Conservation (phyloP, 2,113 vertebrate genomes). For the Phylloscopus whistleri region DNA sequence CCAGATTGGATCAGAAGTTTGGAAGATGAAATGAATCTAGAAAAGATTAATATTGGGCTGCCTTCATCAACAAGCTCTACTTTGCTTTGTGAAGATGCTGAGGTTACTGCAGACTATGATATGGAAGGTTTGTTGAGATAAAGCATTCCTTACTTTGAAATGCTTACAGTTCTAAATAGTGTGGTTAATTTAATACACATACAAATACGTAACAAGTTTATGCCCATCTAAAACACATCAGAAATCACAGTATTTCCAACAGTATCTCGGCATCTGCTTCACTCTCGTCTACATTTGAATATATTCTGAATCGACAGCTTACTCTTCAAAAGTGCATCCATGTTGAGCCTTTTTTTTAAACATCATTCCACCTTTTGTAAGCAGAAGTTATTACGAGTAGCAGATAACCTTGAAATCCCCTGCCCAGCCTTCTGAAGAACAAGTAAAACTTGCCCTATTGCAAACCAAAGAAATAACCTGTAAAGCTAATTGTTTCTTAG, state of each 20-base stretch:
- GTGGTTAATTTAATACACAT: neutral
- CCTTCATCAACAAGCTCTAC: conserved; percentile 92
- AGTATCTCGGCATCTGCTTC: neutral
- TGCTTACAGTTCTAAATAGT: neutral
- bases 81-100: conserved; percentile 91
- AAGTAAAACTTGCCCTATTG: neutral
- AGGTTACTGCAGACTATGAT: conserved; percentile 90
- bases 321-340: neutral
- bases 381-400: neutral
- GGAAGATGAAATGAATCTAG: conserved; percentile 95
- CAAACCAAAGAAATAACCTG: neutral
- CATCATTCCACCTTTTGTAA: neutral
- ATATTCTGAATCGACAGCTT: neutral
- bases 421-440: neutral
- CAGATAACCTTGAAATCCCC: neutral
- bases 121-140: conserved; percentile 87
- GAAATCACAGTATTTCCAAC: neutral
- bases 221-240: neutral
- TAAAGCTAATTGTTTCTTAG: neutral
- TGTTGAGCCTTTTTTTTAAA: neutral
- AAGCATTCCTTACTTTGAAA: neutral
- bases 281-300: neutral
- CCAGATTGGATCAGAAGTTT: conserved; percentile 92
- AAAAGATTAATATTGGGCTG: conserved; percentile 85
- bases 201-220: neutral